Base-by-base conservation (phyloP, 2,888 invertebrate species). In the Leucophenga maculata region DNA sequence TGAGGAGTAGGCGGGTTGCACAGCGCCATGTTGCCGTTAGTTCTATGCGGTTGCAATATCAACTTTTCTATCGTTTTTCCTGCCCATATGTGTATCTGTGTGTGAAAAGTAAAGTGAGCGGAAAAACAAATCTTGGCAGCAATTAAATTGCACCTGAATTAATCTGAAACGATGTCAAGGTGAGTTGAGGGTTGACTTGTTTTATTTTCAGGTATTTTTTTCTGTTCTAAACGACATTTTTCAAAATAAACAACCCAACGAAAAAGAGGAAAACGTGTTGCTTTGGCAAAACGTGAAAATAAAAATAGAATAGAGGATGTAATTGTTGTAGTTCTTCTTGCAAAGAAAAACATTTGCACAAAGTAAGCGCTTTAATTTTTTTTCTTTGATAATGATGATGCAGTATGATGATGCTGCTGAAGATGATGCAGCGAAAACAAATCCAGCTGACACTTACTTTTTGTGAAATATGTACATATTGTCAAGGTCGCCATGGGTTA, bases 111-210 rank as follows among this genome's bases (percentile, higher is more conserved):
- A 59, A 52, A 64, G 64, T 62, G 64, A 52, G 64, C 44, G 54
- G 62, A 68, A 67, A 75, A 74, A 69, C 75, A 81, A 82, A 82
- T 83, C 78, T 82, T 81, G 81, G 82, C 81, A 81, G 78, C 84
- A 82, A 80, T 79, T 80, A 76, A 82, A 77, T 79, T 81, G 79
- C 81, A 84, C 84, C 81, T 84, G 84, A 75, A 67, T 79, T 75
- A 80, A 77, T 75, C 54, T 60, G 64, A 52, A 81, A 79, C 69
- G 74, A 62, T 81, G 80, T 83, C 80, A 81, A 81, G 80, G 80
- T 83, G 80, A 81, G 80, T 74, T 81, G 80, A 81, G 80, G 80
- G 80, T 81, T 82, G 84, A 70, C 26, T 64, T 64, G 22, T 18
- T 39, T 39, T 64, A 9, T 39, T 39, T 39, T 18, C 9, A 26